phyloP scores from a whole-genome alignment of 2,797 vertebrate species.

The Microtus agrestis region DNA sequence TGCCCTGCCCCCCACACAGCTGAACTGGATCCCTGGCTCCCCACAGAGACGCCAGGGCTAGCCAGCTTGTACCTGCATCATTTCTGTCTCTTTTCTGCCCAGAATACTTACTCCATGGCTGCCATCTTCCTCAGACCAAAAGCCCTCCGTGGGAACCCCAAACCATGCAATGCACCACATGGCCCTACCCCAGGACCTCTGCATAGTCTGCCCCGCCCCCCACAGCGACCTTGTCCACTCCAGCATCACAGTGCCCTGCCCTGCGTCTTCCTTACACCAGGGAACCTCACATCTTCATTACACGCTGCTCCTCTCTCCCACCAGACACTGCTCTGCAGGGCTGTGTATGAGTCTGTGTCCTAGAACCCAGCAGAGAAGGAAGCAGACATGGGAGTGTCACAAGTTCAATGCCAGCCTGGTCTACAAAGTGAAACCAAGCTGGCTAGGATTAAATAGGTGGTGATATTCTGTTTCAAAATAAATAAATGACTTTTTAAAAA shows the following conservation, averaged over 20 bases:
- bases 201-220: fast-evolving
- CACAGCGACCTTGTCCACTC: no score
- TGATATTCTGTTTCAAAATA: background rate
- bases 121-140: background rate
- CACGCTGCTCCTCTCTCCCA: background rate
- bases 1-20: background rate
- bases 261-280: background rate
- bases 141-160: background rate
- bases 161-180: background rate
- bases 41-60: background rate
- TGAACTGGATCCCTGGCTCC: background rate
- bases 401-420: background rate
- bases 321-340: background rate
- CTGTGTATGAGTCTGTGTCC: background rate
- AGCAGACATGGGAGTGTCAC: background rate
- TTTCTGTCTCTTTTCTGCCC: background rate
- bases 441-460: background rate
- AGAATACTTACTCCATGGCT: background rate
- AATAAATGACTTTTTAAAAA: background rate
- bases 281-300: fast-evolving
- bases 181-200: background rate
- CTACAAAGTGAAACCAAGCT: background rate
- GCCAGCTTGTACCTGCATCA: background rate
- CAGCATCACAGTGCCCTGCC: no score
- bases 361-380: background rate